A percentile compares a stretch with the other conserved stretches of the same genome.
Evolutionary conservation across 2,113 vertebrate species (phyloP).

Genomic region (Pongo abelii): DNA sequence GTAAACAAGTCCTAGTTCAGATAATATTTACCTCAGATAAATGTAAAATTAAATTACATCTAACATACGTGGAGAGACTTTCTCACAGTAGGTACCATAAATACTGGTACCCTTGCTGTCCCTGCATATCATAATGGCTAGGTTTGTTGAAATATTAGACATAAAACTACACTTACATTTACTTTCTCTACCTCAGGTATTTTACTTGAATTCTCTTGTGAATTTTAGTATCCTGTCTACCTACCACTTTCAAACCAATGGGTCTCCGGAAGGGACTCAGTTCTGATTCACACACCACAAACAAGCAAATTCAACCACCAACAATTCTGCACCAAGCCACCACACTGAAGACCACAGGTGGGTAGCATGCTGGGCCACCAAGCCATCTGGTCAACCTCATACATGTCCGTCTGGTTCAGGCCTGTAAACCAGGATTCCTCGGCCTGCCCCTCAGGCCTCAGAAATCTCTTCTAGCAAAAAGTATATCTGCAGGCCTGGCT

Average conservation of each 20-base stretch:
- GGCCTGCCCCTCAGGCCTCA: conserved; percentile 55
- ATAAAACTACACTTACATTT: not conserved
- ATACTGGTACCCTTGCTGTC: not conserved
- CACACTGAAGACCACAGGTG: not conserved
- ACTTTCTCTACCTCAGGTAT: not conserved
- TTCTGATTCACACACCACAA: not conserved
- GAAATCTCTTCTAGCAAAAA: conserved; percentile 71
- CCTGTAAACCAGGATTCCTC: conserved; percentile 67
- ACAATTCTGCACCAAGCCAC: not conserved
- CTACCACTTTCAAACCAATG: conserved; percentile 25
- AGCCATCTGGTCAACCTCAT: not conserved
- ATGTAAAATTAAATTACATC: not conserved
- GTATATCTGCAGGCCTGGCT: conserved; percentile 32
- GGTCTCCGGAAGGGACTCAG: not conserved
- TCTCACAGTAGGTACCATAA: not conserved
- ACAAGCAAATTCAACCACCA: not conserved
- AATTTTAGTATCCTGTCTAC: not conserved
- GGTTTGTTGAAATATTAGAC: not conserved
- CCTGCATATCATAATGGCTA: not conserved
- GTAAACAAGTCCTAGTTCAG: not conserved
- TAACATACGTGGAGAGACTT: not conserved
- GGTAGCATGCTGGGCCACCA: rapidly evolving
- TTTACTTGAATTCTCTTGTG: not conserved
- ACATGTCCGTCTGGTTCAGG: not conserved
- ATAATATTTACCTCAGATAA: not conserved